Evolutionary conservation across 92 coral and sea anemone genomes (phyloP).

Genomic region (Paramuricea clavata): DNA sequence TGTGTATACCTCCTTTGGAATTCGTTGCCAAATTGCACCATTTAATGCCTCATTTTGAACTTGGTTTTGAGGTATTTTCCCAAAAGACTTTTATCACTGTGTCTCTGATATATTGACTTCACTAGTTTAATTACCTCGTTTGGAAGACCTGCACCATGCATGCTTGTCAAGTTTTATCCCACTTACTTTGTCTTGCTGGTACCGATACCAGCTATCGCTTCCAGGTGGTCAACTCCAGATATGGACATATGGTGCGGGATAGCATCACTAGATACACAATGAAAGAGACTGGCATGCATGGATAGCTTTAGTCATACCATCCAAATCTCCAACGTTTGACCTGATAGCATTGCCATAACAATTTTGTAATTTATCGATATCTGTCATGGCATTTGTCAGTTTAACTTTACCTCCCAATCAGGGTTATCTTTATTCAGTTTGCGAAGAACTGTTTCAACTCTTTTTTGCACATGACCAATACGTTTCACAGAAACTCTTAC

Average conservation of each 20-base stretch:
- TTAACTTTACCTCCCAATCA: slow-evolving; percentile 67
- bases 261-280: slow-evolving; percentile 64
- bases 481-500: slow-evolving; percentile 41
- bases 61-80: slow-evolving; percentile 55
- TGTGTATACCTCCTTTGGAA: slow-evolving; percentile 63
- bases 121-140: slow-evolving; percentile 32
- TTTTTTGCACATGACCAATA: slow-evolving; percentile 70
- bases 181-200: slow-evolving; percentile 54
- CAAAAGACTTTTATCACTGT: slow-evolving; percentile 55
- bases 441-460: slow-evolving; percentile 69
- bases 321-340: slow-evolving; percentile 63
- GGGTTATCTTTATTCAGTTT: slow-evolving; percentile 63
- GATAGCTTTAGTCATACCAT: slow-evolving; percentile 63
- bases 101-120: slow-evolving; percentile 59
- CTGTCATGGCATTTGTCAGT: slow-evolving; percentile 68
- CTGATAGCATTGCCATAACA: slow-evolving; percentile 70
- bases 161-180: slow-evolving; percentile 44
- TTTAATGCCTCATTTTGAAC: slow-evolving; percentile 63
- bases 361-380: slow-evolving; percentile 69
- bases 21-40: slow-evolving; percentile 68
- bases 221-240: slow-evolving; percentile 72
- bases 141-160: slow-evolving; percentile 71
- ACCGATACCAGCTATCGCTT: slow-evolving; percentile 64
- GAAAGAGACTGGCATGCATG: slow-evolving; percentile 68
- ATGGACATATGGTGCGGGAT: slow-evolving; percentile 52